Evolutionary conservation across 2,797 vertebrate genomes (phyloP), one percentile per base, ranked within the genome.

Genomic region (Gadopsis marmoratus): DNA sequence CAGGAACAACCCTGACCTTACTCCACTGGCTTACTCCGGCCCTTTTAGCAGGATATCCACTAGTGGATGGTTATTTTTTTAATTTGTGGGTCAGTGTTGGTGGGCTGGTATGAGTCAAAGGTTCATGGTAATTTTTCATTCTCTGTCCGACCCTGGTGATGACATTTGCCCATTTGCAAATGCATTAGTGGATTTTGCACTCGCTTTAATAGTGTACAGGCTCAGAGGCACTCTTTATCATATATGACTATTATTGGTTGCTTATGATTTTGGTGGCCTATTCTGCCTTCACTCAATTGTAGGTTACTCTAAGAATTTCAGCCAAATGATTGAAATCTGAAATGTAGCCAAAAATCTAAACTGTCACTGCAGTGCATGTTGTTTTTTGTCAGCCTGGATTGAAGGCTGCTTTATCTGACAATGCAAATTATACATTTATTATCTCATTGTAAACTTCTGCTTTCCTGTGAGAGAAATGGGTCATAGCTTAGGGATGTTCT

Each of bases 381-480:
- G 62, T 64, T 81, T 47, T 16, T 11, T 75, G 45, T 60, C 81
- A 72, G 51, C 37, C 51, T 35, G 9, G 50, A 74, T 82, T 74
- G 71, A 63, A 74, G 66, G 47, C 41, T 23, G 10, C 33, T 76
- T 77, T 56, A 65, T 81, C 77, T 76, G 58, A 59, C 53, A 71
- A 73, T 74, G 63, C 29, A 76, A 87, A 81, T 81, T 58, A 26
- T 39, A 51, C 10, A 76, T 87, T 61, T 69, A 51, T 74, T 43
- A 56, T 82, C 71, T 72, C n/a, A 61, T 67, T 76, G 65, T 77
- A 76, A 83, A 78, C 60, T 26, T 84, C 51, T 74, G 67, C 71
- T 83, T 74, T 80, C 64, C 47, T n/a, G 60, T 66, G 70, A 71
- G 39, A 82, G 63, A 87, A 77, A 67, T 80, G 41, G 79, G 66